Evolutionary conservation across 64 coral and sea anemone genomes (phyloP).

Genomic region (Astreopora myriophthalma): DNA sequence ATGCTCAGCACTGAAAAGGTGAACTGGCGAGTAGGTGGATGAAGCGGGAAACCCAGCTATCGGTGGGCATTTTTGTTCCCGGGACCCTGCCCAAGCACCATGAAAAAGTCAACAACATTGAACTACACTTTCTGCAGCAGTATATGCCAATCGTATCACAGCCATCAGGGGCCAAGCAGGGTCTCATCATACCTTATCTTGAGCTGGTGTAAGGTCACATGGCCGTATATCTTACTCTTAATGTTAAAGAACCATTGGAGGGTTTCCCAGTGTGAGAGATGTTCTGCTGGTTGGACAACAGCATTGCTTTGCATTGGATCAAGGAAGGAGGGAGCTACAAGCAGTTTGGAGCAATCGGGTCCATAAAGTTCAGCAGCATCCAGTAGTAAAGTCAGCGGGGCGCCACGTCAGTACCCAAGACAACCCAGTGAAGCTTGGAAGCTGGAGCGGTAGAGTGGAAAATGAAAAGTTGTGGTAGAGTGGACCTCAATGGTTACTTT

Average conservation of each 20-base stretch:
- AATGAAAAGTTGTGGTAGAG: neutral
- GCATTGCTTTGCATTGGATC: neutral
- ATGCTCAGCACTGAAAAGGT: no score
- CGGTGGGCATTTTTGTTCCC: no score
- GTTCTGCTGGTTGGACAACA: neutral
- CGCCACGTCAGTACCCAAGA: neutral
- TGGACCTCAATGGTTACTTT: neutral
- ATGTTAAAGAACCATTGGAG: neutral
- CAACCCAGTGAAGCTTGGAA: neutral
- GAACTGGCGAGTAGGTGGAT: no score
- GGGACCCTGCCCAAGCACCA: no score
- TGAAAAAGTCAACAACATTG: no score
- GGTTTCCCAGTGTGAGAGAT: neutral
- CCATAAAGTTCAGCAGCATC: neutral
- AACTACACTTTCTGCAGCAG: neutral
- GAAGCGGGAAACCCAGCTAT: no score
- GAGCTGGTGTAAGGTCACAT: constrained; percentile 5
- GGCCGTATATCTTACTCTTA: neutral
- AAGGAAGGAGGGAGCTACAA: neutral
- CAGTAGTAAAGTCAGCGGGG: neutral
- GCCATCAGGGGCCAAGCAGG: no score
- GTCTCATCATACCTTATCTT: no score
- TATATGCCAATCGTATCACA: no score
- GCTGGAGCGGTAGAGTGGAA: neutral
- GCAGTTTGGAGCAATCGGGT: constrained; percentile 5